Conservation (phyloP, 2,113 vertebrate genomes). For the Malurus melanocephalus region DNA sequence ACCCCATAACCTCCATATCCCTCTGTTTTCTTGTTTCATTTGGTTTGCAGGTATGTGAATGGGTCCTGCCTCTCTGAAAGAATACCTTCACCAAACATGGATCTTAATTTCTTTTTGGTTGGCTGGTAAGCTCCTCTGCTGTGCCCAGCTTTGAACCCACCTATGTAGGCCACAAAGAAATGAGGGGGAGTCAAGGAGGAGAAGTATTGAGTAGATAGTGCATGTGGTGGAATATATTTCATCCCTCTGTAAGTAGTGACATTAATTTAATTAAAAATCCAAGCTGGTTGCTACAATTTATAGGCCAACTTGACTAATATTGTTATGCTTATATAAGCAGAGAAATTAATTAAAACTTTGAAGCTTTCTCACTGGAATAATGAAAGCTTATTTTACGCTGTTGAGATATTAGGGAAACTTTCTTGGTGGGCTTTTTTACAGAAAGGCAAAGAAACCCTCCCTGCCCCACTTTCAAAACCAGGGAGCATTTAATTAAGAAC, state of each 20-base stretch:
- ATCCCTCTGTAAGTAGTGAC: conserved; percentile 9
- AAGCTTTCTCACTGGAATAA: not conserved
- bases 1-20: not conserved
- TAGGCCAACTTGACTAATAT: conserved; percentile 33
- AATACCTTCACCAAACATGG: not conserved
- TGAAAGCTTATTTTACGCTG: conserved; percentile 28
- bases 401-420: conserved; percentile 44
- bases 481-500: conserved; percentile 40
- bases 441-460: conserved; percentile 1
- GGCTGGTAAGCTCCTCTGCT: not conserved
- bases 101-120: not conserved
- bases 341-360: conserved; percentile 62
- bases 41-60: not conserved
- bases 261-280: conserved; percentile 56
- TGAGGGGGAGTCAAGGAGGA: not conserved
- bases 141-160: not conserved
- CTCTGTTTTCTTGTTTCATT: conserved; percentile 1
- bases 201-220: not conserved
- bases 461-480: not conserved
- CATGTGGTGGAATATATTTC: conserved; percentile 38
- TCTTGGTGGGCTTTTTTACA: conserved; percentile 28
- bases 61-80: not conserved
- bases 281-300: conserved; percentile 17
- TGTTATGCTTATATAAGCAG: conserved; percentile 55
- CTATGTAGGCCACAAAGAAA: not conserved